Percentiles rank a stretch among this genome's conserved stretches.
Conservation (phyloP, 1,140 invertebrate genomes). For the Platorchestia sp. region DNA sequence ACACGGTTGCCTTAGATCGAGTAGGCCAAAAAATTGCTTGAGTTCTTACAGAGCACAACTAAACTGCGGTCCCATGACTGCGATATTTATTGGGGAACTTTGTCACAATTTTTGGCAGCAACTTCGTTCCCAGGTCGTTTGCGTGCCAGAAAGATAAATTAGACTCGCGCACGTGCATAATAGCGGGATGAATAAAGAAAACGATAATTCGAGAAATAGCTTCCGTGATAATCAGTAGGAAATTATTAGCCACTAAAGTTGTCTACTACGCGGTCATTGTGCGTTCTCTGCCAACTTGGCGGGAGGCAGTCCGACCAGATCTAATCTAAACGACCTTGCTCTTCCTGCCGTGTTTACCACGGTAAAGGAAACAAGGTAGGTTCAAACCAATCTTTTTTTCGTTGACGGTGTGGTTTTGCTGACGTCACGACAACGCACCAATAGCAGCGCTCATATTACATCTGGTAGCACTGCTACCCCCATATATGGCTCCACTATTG, state of each 20-base stretch:
- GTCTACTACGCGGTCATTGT: neutral
- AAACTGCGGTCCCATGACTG: neutral
- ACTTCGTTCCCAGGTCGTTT: neutral
- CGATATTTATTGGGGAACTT: neutral
- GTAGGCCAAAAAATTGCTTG: neutral
- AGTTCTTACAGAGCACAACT: neutral
- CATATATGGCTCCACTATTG: no score
- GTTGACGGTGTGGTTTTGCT: no score
- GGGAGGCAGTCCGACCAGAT: no score
- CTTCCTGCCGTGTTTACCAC: no score
- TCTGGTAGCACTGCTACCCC: no score
- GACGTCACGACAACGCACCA: no score
- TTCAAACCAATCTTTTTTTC: no score
- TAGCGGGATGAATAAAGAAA: neutral
- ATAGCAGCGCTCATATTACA: no score
- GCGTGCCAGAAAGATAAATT: neutral
- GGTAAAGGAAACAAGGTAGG: no score
- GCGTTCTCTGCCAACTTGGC: neutral
- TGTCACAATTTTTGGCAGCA: neutral
- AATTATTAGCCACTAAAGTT: neutral
- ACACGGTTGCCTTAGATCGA: neutral
- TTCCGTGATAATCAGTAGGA: neutral
- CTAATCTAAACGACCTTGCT: no score
- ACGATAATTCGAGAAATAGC: neutral
- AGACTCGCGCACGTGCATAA: neutral